Evolutionary conservation across 2,888 invertebrate species (phyloP).

Genomic region (Digitonthophagus gazella): DNA sequence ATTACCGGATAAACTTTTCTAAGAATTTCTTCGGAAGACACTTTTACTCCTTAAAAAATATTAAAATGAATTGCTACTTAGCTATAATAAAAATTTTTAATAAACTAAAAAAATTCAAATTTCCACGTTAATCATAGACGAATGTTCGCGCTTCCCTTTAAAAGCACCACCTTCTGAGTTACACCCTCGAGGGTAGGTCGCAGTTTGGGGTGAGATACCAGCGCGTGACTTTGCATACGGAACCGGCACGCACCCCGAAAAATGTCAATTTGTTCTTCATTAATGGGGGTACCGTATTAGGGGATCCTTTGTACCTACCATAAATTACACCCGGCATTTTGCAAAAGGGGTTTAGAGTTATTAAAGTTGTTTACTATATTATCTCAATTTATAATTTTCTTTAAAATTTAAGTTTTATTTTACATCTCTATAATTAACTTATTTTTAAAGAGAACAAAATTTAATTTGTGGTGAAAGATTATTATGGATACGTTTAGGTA

Average conservation of each 20-base stretch:
- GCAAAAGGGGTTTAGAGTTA: constrained; percentile 4
- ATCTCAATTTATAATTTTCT: background rate
- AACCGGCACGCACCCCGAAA: constrained; percentile 52
- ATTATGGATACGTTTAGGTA: no score
- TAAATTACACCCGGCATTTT: constrained; percentile 40
- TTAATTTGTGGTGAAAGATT: no score
- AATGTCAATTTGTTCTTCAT: constrained; percentile 54
- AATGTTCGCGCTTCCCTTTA: no score
- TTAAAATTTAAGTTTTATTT: background rate
- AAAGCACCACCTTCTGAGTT: background rate
- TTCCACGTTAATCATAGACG: no score
- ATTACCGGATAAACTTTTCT: background rate
- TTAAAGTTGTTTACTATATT: constrained; percentile 3
- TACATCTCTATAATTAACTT: no score
- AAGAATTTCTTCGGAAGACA: background rate
- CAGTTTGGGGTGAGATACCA: background rate
- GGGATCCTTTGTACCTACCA: constrained; percentile 38
- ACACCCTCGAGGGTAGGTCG: background rate
- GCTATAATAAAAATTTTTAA: no score
- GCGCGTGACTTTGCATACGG: constrained; percentile 51
- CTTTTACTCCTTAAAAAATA: no score
- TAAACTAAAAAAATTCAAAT: no score
- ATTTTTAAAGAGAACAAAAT: no score
- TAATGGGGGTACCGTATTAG: constrained; percentile 50
- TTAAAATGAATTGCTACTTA: no score